A percentile compares a stretch with the other conserved stretches of the same genome.
phyloP scores from a whole-genome alignment of 2,888 invertebrate species.

The Torymus texanus region DNA sequence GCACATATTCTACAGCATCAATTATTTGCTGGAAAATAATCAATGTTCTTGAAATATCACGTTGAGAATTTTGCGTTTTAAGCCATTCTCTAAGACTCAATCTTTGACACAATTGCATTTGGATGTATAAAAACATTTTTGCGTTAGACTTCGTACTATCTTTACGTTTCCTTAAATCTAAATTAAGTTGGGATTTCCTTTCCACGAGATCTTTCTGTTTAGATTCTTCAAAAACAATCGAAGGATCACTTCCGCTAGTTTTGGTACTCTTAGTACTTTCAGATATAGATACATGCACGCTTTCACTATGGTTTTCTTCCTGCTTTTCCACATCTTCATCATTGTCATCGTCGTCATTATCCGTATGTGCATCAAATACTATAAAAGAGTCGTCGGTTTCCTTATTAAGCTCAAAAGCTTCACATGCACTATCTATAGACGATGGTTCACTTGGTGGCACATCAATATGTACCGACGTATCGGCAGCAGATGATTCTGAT shows the following conservation, averaged over 20 bases:
- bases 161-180: constrained; percentile 59
- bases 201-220: constrained; percentile 40
- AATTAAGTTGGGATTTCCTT: constrained; percentile 54
- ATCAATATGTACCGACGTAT: constrained; percentile 65
- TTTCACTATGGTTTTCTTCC: constrained; percentile 13
- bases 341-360: constrained; percentile 22
- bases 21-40: constrained; percentile 92
- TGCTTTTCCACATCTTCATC: constrained; percentile 29
- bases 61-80: constrained; percentile 64
- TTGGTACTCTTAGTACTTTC: constrained; percentile 23
- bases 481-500: constrained; percentile 63
- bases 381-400: constrained; percentile 75
- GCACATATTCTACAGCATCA: constrained; percentile 96
- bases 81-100: constrained; percentile 96
- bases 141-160: constrained; percentile 59
- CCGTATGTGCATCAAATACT: constrained; percentile 74
- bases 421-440: constrained; percentile 69
- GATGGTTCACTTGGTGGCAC: constrained; percentile 65
- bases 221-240: constrained; percentile 57
- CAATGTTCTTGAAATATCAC: constrained; percentile 76
- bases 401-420: constrained; percentile 64
- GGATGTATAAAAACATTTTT: constrained; percentile 92
- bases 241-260: constrained; percentile 53
- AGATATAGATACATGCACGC: constrained; percentile 23
- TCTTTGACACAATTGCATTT: constrained; percentile 96